Evolutionary conservation across 2,888 invertebrate genomes (phyloP), one percentile per base, ranked within the genome.

Genomic region (Catotricha subobsoleta): DNA sequence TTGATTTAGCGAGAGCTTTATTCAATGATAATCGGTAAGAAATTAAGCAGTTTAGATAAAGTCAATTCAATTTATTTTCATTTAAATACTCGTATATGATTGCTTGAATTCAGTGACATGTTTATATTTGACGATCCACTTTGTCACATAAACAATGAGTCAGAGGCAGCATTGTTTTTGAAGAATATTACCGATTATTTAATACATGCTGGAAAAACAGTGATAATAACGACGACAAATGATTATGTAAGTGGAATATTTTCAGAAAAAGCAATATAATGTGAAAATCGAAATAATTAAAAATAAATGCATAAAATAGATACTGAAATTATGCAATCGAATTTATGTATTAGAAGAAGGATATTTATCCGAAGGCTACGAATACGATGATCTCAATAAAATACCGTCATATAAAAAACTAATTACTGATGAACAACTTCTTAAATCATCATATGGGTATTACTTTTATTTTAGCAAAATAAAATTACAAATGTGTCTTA

Each of bases 71-170:
- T 9, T 27, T 27, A n/a, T n/a, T n/a, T n/a, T n/a, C 10, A 27
- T 27, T 27, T 10, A 10, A 27, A 27, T 27, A 10, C 7, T 27
- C 27, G 8, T 27, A 9, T 27, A 27, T 9, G 7, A 27, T 33
- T 18, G 19, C 5, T 36, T 15, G n/a, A n/a, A 19, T 29, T 31
- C 23, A 38, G 46, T 4, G 44, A 46, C 15, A 41, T 46, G 34
- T 23, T 44, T 10, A 20, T 46, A 6, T 41, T 46, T 13, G 46
- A 46, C 21, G 42, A 46, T 28, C 46, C 46, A 39, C 33, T 44
- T 18, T 40, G 36, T 13, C 27, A 34, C 12, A 37, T 42, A n/a
- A 33, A 37, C 13, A 33, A 39, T 13, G 36, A 36, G 10, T 36
- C 28, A 10, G 40, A 44, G n/a, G 23, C 31, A 18, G 15, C 36